Base-by-base conservation (phyloP, 2,113 vertebrate genomes). In the Chaetodon auriga region DNA sequence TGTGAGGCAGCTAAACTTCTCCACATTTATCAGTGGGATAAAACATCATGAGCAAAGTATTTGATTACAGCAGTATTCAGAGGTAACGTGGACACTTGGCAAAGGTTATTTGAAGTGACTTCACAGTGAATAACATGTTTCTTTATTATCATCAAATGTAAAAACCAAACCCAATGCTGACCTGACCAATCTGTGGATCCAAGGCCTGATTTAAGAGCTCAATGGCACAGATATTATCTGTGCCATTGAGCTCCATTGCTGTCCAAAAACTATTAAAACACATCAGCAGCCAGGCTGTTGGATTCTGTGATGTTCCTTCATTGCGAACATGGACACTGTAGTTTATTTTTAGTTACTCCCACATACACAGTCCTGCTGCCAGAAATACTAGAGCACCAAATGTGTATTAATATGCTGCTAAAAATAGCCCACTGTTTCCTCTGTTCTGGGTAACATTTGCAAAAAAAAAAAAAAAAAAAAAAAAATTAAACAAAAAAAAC, bases 331-430 rank as follows among this genome's bases (percentile, higher is more conserved):
- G 12, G 30, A 7, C 60, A 72, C 23, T n/a, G 48, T 45, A 38
- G 54, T 58, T 81, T 81, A 74, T 81, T 81, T 74, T 49, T 38
- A 74, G 62, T 51, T 16, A 48, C 5, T 66, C 61, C 15, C 69
- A 41, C 49, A 13, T 2, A 38, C 46, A 57, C 49, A 2, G 3
- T 36, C 13, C 25, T 38, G 43, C 69, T 66, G 78, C 53, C 54
- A 35, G 79, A 68, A 78, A 66, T 38, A 60, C 14, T 19, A 25
- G 30, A 45, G 14, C 25, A 38, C 43, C 51, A 66, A 46, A 48
- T 51, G 23, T 45, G 54, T 19, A 58, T 21, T 60, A 25, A 48
- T 73, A 9, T 60, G 62, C 21, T 30, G 45, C 78, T 66, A 15
- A 35, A 68, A 68, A 68, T 74, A 66, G 41, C 19, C 21, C 4